A percentile compares a stretch with the other conserved stretches of the same genome.
phyloP scores from a whole-genome alignment of 2,113 vertebrate species.

The Morone saxatilis region DNA sequence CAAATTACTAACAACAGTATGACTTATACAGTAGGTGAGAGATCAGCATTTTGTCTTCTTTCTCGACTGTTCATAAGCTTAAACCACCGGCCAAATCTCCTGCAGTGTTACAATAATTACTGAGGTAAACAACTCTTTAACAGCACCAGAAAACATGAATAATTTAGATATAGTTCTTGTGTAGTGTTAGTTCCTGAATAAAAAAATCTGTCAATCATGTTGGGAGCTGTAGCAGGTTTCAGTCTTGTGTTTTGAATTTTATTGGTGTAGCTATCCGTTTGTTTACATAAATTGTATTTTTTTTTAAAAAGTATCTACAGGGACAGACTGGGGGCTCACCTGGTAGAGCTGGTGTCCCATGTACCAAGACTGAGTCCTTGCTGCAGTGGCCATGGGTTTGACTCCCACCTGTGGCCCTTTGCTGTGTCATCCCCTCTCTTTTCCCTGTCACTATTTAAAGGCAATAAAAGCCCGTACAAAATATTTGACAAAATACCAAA shows the following conservation, averaged over 20 bases:
- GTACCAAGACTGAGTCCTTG: no score
- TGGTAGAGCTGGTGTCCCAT: no score
- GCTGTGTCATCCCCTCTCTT: no score
- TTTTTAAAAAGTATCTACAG: background rate
- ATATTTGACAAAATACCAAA: no score
- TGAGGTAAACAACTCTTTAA: constrained; percentile 13
- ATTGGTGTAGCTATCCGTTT: background rate
- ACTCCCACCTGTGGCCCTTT: no score
- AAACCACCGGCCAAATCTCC: background rate
- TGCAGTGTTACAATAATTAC: background rate
- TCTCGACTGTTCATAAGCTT: background rate
- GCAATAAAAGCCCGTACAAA: no score
- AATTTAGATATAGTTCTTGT: constrained; percentile 12
- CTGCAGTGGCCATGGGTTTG: no score
- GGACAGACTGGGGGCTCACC: no score
- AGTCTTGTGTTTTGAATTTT: background rate
- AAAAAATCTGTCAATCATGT: constrained; percentile 39
- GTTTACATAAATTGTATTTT: background rate
- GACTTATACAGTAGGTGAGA: background rate
- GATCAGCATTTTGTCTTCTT: background rate
- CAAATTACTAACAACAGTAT: background rate
- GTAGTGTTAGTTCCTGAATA: constrained; percentile 1
- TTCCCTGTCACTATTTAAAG: no score
- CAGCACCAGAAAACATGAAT: constrained; percentile 18
- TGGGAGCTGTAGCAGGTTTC: background rate